Conservation (phyloP, 2,797 vertebrate species). For the Phrynocephalus forsythii region DNA sequence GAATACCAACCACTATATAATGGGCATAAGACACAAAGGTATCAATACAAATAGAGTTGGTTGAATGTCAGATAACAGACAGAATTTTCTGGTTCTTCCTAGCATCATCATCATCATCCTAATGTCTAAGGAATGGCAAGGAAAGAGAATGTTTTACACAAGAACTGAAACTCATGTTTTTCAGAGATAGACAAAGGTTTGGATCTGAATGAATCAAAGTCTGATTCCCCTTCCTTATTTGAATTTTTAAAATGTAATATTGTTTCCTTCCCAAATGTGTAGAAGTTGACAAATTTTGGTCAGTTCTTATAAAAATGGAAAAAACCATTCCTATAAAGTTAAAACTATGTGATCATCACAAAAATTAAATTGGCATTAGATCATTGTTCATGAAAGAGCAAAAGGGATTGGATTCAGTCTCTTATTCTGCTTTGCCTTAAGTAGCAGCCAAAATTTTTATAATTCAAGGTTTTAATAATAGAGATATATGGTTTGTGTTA, state of each 20-base stretch:
- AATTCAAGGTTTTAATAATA: too few species aligned
- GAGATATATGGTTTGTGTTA: too few species aligned
- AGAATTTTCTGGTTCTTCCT: background rate
- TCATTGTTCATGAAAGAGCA: background rate
- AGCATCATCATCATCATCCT: background rate
- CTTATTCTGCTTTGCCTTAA: too few species aligned
- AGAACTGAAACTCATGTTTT: too few species aligned
- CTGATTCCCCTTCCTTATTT: too few species aligned
- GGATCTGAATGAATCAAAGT: too few species aligned
- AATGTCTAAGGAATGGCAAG: background rate
- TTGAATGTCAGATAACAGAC: background rate
- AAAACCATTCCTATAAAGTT: background rate
- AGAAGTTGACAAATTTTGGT: background rate
- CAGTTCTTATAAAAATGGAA: background rate
- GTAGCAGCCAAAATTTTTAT: too few species aligned
- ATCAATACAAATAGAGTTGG: background rate
- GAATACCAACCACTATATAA: background rate
- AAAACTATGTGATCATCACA: background rate
- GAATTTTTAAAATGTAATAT: background rate
- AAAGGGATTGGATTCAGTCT: background rate
- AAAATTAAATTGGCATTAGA: background rate
- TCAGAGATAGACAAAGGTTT: too few species aligned
- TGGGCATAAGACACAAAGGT: background rate
- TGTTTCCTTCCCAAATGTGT: background rate
- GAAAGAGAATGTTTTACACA: background rate